Percentiles rank a stretch among this genome's conserved stretches.
These are phyloP conservation scores for Bursaphelenchus mucronatus DNA, from an alignment of 1,140 invertebrate species.

Conservation along the genomic window DNA sequence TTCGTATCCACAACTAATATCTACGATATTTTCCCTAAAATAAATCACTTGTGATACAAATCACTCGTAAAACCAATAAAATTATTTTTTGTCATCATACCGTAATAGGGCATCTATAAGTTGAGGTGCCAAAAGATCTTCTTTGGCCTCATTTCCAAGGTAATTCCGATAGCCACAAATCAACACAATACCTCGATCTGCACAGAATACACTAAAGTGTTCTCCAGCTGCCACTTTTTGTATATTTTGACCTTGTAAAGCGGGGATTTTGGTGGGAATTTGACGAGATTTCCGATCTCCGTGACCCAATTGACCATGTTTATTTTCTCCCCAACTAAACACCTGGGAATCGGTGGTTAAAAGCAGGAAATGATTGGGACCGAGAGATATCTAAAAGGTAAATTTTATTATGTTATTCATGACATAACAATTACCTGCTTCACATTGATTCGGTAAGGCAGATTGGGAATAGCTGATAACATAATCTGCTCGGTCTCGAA, in stretches of 20 bases:
- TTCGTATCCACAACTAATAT: conserved; percentile 68
- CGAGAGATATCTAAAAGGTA: conserved; percentile 53
- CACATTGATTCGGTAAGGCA: conserved; percentile 63
- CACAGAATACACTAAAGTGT: conserved; percentile 68
- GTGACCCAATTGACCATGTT: conserved; percentile 70
- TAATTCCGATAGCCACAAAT: conserved; percentile 72
- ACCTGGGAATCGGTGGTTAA: conserved; percentile 69
- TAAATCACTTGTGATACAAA: conserved; percentile 24
- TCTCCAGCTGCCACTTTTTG: conserved; percentile 45
- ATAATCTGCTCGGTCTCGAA: conserved; percentile 61
- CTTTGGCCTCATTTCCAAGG: conserved; percentile 69
- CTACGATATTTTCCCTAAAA: conserved; percentile 68
- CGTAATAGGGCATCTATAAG: conserved; percentile 66
- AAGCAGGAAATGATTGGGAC: conserved; percentile 70
- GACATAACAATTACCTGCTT: conserved; percentile 61
- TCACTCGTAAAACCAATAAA: conserved; percentile 11
- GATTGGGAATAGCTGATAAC: conserved; percentile 59
- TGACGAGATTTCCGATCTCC: conserved; percentile 66
- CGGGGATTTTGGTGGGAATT: conserved; percentile 47
- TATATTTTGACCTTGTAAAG: conserved; percentile 33
- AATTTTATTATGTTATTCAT: not conserved
- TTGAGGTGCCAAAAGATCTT: conserved; percentile 66
- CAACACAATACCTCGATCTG: conserved; percentile 70
- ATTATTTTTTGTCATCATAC: conserved; percentile 44
- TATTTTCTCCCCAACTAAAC: conserved; percentile 72